Conservation (phyloP, 2,113 vertebrate species). For the Brienomyrus brachyistius region DNA sequence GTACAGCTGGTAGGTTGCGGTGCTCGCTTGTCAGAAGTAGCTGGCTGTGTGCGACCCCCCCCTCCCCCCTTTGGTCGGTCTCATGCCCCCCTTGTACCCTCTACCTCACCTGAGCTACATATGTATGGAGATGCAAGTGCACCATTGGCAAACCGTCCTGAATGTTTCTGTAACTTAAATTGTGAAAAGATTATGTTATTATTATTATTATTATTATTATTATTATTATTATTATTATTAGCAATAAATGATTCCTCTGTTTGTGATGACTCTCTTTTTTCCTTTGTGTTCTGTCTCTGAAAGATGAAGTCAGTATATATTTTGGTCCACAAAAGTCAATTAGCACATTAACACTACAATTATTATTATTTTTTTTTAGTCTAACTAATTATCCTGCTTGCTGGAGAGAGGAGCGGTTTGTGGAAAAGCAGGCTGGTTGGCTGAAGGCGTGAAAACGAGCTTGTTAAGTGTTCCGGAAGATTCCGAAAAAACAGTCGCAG, state of each 20-base stretch:
- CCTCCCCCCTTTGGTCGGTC: not conserved
- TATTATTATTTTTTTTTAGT: not conserved
- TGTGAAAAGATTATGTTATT: conserved; percentile 33
- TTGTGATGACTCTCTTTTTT: conserved; percentile 33
- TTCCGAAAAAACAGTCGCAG: not conserved
- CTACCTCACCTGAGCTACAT: not conserved
- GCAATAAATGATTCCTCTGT: conserved; percentile 51
- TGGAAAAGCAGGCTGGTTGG: not conserved
- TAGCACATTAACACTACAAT: not conserved
- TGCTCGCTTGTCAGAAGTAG: not conserved
- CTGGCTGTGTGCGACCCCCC: not conserved
- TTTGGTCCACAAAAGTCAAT: not conserved
- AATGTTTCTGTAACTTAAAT: conserved; percentile 30
- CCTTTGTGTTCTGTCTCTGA: not conserved
- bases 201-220: conserved; percentile 36
- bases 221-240: conserved; percentile 35
- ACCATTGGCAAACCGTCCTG: conserved; percentile 46
- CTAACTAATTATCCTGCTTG: not conserved
- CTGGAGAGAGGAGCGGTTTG: not conserved
- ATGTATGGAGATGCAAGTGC: conserved; percentile 41
- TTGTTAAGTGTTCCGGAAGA: not conserved
- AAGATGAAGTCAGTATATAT: not conserved
- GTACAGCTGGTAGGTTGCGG: not conserved
- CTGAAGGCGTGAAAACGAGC: not conserved
- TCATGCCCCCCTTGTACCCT: not conserved